Base-by-base conservation (phyloP, 1,140 invertebrate species). In the Homarus americanus region DNA sequence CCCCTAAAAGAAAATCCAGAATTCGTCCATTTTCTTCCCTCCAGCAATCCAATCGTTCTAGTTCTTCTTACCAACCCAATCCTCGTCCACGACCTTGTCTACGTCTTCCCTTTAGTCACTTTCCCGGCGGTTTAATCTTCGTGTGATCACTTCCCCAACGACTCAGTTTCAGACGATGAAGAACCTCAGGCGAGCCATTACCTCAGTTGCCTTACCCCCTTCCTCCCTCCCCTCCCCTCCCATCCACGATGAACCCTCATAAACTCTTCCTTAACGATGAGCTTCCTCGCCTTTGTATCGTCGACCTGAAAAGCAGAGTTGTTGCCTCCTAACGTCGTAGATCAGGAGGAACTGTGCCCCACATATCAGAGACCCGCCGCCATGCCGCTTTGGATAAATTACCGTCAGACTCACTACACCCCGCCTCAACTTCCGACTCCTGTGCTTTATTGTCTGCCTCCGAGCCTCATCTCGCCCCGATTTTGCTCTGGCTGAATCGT, bases 101-200 rank as follows among this genome's bases (percentile, higher is more conserved):
- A n/a, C n/a, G n/a, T n/a, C n/a, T n/a, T n/a, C 24, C 58, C 15
- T 15, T 63, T 5, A 20, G 58, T 63, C 24, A 5, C 15, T 20
- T 69, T 20, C 7, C 28, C 63, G 32, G 12, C 28, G 0, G 12
- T 32, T 32, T 69, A 69, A 28, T 32, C 28, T 32, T 1, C 20
- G 63, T 28, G 4, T 69, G 28, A 69, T 69, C 63, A 69, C n/a
- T 69, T 69, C 63, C n/a, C 63, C 28, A 69, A 69, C 63, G 63
- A 69, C 63, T 4, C n/a, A 69, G 63, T 69, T 32, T 7, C 24
- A 28, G n/a, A 7, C n/a, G n/a, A 7, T 32, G 1, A 32, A 28
- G n/a, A 7, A 7, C 5, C n/a, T 69, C 28, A 1, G 28, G n/a
- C n/a, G 28, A 28, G 7, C 24, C n/a, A 69, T 69, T 69, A 69